Percentiles rank a stretch among this genome's conserved stretches.
Conservation (phyloP, 2,888 invertebrate species). For the Brenthis hecate region DNA sequence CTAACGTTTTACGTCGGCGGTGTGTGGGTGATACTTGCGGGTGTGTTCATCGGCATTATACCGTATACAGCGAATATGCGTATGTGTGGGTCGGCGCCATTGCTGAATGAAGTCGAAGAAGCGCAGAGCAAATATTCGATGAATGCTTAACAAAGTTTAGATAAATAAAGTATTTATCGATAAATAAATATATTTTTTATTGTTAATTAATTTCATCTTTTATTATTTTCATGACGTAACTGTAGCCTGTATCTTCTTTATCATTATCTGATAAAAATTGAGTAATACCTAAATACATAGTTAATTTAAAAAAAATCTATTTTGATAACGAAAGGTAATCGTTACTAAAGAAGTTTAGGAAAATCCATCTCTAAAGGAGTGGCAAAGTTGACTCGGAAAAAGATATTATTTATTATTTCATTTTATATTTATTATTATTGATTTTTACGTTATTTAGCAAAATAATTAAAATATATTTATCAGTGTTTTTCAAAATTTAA, state of each 20-base stretch:
- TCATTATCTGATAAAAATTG: too few relatives aligned
- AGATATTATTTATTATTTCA: too few relatives aligned
- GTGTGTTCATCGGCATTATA: constrained; percentile 63
- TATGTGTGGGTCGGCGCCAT: constrained; percentile 61
- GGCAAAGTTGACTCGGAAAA: too few relatives aligned
- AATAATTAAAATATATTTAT: too few relatives aligned
- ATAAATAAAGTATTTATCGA: neutral
- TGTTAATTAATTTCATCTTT: neutral
- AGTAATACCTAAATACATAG: too few relatives aligned
- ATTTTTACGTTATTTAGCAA: too few relatives aligned
- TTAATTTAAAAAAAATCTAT: neutral
- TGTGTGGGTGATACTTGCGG: constrained; percentile 64
- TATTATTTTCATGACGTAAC: neutral
- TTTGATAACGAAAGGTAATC: too few relatives aligned
- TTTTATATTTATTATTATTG: too few relatives aligned
- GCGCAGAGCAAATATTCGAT: constrained; percentile 37
- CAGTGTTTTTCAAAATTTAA: too few relatives aligned
- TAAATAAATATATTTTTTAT: constrained; percentile 1
- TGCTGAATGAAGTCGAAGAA: constrained; percentile 60
- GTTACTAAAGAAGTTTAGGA: too few relatives aligned
- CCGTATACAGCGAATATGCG: constrained; percentile 63
- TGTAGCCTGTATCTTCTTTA: too few relatives aligned
- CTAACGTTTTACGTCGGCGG: constrained; percentile 71
- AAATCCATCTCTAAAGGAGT: too few relatives aligned
- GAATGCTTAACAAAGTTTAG: constrained; percentile 38